Base-by-base conservation (phyloP, 2,113 vertebrate genomes). In the Myrmecobius fasciatus region DNA sequence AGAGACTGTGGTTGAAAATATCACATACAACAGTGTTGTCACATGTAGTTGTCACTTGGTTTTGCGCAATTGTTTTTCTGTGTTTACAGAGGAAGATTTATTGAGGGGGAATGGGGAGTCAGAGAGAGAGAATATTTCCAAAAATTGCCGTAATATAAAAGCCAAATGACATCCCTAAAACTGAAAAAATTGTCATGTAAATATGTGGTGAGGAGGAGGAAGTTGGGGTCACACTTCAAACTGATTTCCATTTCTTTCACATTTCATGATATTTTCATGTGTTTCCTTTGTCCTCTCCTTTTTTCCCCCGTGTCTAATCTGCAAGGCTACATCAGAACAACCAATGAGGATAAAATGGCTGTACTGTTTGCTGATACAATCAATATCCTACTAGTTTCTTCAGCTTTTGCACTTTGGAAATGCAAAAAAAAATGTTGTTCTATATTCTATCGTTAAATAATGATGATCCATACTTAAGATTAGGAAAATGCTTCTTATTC, bases 381-480 rank as follows among this genome's bases (percentile, higher is more conserved):
- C 53, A 88, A 28, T 14, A 53, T 3, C 20, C 26, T 20, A 31
- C 26, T 17, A 92, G 9, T 48, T 51, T 91, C 51, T 46, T 92
- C 46, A 47, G 0, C 43, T 95, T 83, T 48, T 36, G 11, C 46
- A 20, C 17, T 96, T 92, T 48, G 2, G 0, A 26, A 95, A 91
- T 54, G 31, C 49, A 9, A 75, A 54, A 89, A 89, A 48, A 8
- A 10, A 11, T 12, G 25, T 17, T 3, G 9, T 93, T 0, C 83
- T 92, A 20, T 92, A 91, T 90, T 94, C 60, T 4, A 11, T 8
- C 67, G 75, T n/a, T 89, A 48, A 49, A 92, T 94, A 94, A 91
- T 10, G 56, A 60, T 31, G 56, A 10, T 31, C 3, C 10, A 88
- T 2, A 46, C 46, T 51, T 92, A 0, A 22, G 56, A 83, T 92